Percentiles rank a stretch among this genome's conserved stretches.
Evolutionary conservation across 1,140 invertebrate genomes (phyloP).

Genomic region (Sitodiplosis mosellana): DNA sequence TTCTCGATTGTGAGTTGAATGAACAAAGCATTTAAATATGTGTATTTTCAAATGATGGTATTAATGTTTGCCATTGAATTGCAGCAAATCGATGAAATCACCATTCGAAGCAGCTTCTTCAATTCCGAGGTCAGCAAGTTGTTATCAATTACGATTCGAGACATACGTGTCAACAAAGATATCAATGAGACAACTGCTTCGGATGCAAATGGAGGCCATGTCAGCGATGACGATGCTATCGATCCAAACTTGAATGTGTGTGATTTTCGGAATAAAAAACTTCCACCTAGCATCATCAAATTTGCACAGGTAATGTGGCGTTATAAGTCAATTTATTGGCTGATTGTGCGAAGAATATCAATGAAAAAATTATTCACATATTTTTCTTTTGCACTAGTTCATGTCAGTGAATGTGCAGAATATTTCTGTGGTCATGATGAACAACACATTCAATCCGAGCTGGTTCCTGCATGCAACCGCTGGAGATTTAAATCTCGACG

Average conservation of each 20-base stretch:
- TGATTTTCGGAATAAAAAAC: conserved; percentile 52
- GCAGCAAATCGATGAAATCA: conserved; percentile 71
- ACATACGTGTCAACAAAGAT: conserved; percentile 71
- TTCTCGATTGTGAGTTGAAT: conserved; percentile 39
- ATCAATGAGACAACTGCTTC: conserved; percentile 29
- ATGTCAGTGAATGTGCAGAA: conserved; percentile 74
- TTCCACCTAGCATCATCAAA: conserved; percentile 57
- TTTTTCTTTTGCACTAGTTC: too few relatives aligned
- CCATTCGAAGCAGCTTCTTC: conserved; percentile 72
- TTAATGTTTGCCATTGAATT: conserved; percentile 12
- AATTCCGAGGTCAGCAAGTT: conserved; percentile 79
- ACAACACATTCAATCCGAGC: conserved; percentile 36
- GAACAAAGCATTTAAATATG: not conserved
- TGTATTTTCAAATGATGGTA: not conserved
- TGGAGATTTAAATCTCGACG: conserved; percentile 57
- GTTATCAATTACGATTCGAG: conserved; percentile 61
- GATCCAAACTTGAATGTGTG: conserved; percentile 24
- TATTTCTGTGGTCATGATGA: conserved; percentile 52
- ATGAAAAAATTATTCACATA: too few relatives aligned
- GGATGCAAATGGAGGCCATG: conserved; percentile 1
- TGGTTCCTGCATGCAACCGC: conserved; percentile 59
- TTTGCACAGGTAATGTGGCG: conserved; percentile 53
- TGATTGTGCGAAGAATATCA: too few relatives aligned
- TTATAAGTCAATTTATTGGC: too few relatives aligned
- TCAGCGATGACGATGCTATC: conserved; percentile 4